Base-by-base conservation (phyloP, 53 echinoderm and acorn worm genomes). In the Luidia sarsii region DNA sequence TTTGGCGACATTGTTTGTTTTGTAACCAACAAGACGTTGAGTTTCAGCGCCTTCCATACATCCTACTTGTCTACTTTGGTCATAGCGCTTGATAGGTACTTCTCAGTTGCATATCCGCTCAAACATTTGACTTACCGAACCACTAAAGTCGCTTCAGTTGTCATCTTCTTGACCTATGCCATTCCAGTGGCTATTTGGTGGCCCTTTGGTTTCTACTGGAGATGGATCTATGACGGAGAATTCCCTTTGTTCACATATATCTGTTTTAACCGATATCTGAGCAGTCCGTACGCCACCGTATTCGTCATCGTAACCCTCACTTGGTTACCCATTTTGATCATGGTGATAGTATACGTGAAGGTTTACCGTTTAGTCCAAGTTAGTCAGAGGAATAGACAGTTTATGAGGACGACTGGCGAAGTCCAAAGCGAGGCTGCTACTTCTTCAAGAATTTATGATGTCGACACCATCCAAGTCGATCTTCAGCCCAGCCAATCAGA, bases 201-300 rank as follows among this genome's bases (percentile, higher is more conserved):
- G 16, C 38, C 64, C 0, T 64, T 64, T 36, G 33, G n/a, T 34
- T 9, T 2, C 22, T 64, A 64, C 18, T 64, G 64, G 64, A 28
- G 36, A n/a, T 64, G 33, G 33, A 23, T 10, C 6, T 64, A 64
- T 28, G 64, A 64, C 2, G 37, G n/a, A 9, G n/a, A 8, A 4
- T 64, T 57, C 24, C 24, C 7, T 23, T 11, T 23, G 0, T n/a
- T n/a, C 10, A 35, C 64, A 34, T 19, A 37, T 11, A 2, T 15
- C 3, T 64, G 64, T 19, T 64, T 14, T 28, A 35, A 35, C 10
- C n/a, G 33, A 2, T 64, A 64, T 18, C 11, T 64, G 35, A 64
- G 18, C 18, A 64, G n/a, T 37, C 33, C 21, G 33, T 64, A 64
- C 18, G 64, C 36, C 35, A 64, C 64, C 16, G 64, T 64, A n/a